These are phyloP conservation scores for Meloe dianella DNA, from an alignment of 2,888 invertebrate species.

Conservation along the genomic window DNA sequence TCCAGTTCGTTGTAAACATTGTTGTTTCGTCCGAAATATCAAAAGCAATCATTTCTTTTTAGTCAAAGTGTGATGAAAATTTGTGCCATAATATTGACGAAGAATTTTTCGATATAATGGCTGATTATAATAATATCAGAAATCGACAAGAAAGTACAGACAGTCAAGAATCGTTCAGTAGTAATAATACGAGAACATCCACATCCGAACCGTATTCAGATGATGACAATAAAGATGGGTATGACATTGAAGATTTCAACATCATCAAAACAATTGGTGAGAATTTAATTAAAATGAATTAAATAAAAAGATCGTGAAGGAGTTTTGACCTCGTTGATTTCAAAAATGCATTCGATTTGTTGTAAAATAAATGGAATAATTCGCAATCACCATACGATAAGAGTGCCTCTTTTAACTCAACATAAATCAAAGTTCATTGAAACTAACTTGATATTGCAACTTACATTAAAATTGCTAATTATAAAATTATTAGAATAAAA, in stretches of 20 bases:
- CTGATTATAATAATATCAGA: slow-evolving; percentile 47
- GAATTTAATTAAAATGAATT: slow-evolving; percentile 50
- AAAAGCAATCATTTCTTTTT: neutral
- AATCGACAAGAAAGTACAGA: slow-evolving; percentile 57
- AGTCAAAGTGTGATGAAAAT: neutral
- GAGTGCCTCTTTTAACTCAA: neutral
- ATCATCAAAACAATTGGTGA: slow-evolving; percentile 88
- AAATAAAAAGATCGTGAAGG: slow-evolving; percentile 2
- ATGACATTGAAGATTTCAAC: slow-evolving; percentile 77
- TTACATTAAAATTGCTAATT: neutral
- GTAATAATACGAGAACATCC: slow-evolving; percentile 39
- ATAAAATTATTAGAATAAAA: neutral
- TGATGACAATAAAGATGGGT: slow-evolving; percentile 62
- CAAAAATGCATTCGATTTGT: neutral
- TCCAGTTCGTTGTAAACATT: slow-evolving; percentile 31
- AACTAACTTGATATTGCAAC: neutral
- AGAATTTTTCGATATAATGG: slow-evolving; percentile 34
- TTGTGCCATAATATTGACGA: neutral
- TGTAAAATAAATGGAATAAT: neutral
- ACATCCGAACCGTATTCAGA: slow-evolving; percentile 66
- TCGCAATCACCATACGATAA: neutral
- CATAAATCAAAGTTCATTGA: slow-evolving; percentile 5
- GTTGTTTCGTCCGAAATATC: neutral
- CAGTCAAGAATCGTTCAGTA: slow-evolving; percentile 51
- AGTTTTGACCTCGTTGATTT: neutral